phyloP scores from a whole-genome alignment of 37 sponge, comb jelly and placozoan genomes.

The Axinella damicornis region DNA sequence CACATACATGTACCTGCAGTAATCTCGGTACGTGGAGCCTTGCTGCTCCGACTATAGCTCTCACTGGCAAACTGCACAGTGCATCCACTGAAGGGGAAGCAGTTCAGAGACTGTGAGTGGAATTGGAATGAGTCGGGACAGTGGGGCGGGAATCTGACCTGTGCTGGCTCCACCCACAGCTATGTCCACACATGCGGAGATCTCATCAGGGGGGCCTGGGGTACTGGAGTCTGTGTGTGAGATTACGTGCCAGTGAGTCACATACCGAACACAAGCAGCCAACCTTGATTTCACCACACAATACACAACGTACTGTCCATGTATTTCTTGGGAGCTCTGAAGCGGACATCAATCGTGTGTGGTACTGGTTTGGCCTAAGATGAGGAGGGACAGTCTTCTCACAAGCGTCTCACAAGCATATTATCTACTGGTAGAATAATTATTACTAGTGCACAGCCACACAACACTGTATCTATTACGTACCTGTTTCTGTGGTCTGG shows the following conservation, averaged over 20 bases:
- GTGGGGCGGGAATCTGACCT: not conserved
- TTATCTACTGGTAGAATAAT: no score
- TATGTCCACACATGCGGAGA: conserved; percentile 16
- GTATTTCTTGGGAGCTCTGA: conserved; percentile 33
- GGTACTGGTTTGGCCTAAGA: not conserved
- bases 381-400: no score
- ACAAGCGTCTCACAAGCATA: no score
- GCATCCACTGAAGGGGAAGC: not conserved
- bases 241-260: no score
- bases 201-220: conserved; percentile 22
- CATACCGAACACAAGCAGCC: no score
- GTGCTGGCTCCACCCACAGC: conserved; percentile 11
- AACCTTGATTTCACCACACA: not conserved
- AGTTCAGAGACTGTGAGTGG: no score
- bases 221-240: not conserved
- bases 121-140: no score
- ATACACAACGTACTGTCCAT: not conserved
- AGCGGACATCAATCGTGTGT: conserved; percentile 24
- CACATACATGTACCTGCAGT: conserved; percentile 61
- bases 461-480: no score
- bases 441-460: no score
- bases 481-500: not conserved
- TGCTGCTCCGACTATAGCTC: conserved; percentile 66
- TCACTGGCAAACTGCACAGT: conserved; percentile 30
- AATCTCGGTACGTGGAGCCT: conserved; percentile 54